A percentile compares a stretch with the other conserved stretches of the same genome.
phyloP scores from a whole-genome alignment of 2,797 vertebrate species.

The Amblyraja radiata region DNA sequence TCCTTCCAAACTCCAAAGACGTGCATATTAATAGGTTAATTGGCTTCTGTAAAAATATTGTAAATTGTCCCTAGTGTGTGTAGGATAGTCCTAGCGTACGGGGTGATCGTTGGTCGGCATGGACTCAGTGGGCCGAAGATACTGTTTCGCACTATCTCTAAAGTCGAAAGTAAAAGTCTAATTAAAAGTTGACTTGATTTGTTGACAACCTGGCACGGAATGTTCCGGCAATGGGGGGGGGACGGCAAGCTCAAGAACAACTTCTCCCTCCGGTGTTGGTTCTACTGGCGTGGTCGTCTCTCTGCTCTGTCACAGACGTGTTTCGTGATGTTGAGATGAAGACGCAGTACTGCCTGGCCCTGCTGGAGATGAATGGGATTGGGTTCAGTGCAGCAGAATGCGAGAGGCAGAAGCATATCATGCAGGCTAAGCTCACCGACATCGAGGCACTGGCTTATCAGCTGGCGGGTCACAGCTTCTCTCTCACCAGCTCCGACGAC shows the following conservation, averaged over 20 bases:
- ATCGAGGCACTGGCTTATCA: slow-evolving; percentile 78
- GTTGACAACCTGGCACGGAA: not conserved
- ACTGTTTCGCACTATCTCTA: too few species aligned
- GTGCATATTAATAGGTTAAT: too few species aligned
- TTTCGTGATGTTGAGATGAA: slow-evolving; percentile 88
- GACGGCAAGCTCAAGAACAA: not conserved
- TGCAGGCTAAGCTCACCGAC: slow-evolving; percentile 81
- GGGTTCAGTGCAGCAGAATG: slow-evolving; percentile 83
- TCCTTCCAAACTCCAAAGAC: too few species aligned
- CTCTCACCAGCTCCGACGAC: slow-evolving; percentile 85
- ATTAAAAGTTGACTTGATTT: not conserved
- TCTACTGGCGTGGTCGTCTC: not conserved
- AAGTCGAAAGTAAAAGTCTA: not conserved
- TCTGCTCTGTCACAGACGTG: slow-evolving; percentile 59
- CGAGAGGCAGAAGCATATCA: slow-evolving; percentile 82
- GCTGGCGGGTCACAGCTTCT: slow-evolving; percentile 85
- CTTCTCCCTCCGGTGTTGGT: not conserved
- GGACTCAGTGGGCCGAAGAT: too few species aligned
- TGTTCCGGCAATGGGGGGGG: not conserved
- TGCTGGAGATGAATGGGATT: slow-evolving; percentile 88
- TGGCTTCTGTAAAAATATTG: too few species aligned
- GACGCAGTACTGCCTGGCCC: slow-evolving; percentile 78
- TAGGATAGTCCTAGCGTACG: too few species aligned
- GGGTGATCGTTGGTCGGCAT: too few species aligned
- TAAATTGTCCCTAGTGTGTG: too few species aligned